These are phyloP conservation scores for Sceliomorpha sp. DNA, from an alignment of 2,888 invertebrate genomes.

Conservation along the genomic window DNA sequence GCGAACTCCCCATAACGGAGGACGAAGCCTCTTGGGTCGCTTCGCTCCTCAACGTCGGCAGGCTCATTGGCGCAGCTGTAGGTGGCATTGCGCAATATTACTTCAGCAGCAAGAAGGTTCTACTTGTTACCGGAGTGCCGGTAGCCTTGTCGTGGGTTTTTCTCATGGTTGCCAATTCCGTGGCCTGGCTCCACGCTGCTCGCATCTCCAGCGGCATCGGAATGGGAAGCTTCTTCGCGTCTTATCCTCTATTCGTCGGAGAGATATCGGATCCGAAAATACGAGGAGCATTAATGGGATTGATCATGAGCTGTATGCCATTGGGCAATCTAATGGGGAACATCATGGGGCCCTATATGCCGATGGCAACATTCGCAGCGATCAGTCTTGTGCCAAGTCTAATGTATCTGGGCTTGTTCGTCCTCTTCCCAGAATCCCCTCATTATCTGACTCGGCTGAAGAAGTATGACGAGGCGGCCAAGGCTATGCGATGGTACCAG, in stretches of 20 bases:
- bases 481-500: constrained; percentile 68
- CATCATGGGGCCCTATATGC: constrained; percentile 67
- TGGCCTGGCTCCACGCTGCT: constrained; percentile 60
- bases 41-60: constrained; percentile 60
- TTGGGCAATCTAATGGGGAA: constrained; percentile 69
- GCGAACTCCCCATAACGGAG: constrained; percentile 50
- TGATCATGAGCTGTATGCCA: constrained; percentile 66
- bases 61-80: constrained; percentile 59
- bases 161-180: constrained; percentile 57
- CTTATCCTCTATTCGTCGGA: constrained; percentile 67
- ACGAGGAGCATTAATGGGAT: constrained; percentile 68
- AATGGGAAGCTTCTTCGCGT: constrained; percentile 66
- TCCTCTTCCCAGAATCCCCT: constrained; percentile 70
- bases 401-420: constrained; percentile 61
- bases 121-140: constrained; percentile 58
- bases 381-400: constrained; percentile 64
- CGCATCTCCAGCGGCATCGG: constrained; percentile 61
- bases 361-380: constrained; percentile 63
- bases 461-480: constrained; percentile 59
- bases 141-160: constrained; percentile 59
- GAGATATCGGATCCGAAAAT: constrained; percentile 68
- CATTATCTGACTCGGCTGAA: constrained; percentile 61
- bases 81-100: constrained; percentile 58
- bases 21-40: constrained; percentile 67
- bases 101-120: constrained; percentile 61